Evolutionary conservation across 2,888 invertebrate species (phyloP), one percentile per base, ranked within the genome.

Genomic region (Zhuqinia jingwanae): DNA sequence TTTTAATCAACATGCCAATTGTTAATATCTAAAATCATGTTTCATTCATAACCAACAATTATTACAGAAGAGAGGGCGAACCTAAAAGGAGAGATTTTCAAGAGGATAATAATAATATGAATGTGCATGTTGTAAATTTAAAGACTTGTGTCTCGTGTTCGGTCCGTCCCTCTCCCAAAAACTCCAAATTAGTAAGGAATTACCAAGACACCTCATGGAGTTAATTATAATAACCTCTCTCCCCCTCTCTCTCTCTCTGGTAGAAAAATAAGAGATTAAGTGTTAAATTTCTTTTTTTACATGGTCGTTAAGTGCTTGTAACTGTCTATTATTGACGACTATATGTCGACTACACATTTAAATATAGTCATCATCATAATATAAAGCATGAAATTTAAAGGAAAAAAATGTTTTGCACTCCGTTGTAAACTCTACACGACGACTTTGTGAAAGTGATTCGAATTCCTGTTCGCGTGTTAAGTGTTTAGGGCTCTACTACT

Each of bases 201-300:
- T 56, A 68, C 20, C 53, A 80, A 5, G 68, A 36, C 58, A 68
- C 25, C 75, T 68, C 68, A 60, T 56, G 68, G 42, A 53, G 47
- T 25, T 56, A 80, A 80, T 80, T 80, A 68, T 80, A 58, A 70
- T 56, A 53, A 80, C 42, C 53, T 25, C 36, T 25, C n/a, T n/a
- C n/a, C n/a, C n/a, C n/a, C n/a, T n/a, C n/a, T n/a, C n/a, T n/a
- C n/a, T n/a, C n/a, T n/a, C n/a, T n/a, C n/a, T n/a, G n/a, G 36
- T 13, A 25, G 70, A 22, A n/a, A 25, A 45, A 36, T 6, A 36
- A 36, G 36, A 36, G 70, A 70, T 70, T 25, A 70, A 70, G 45
- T 47, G 70, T 15, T 68, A 79, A 50, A 53, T 53, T 53, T 17
- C 6, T 20, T 22, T n/a, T n/a, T 22, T 30, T 56, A 70, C 20